Evolutionary conservation across 2,113 vertebrate species (phyloP).

Genomic region (Sprattus sprattus): DNA sequence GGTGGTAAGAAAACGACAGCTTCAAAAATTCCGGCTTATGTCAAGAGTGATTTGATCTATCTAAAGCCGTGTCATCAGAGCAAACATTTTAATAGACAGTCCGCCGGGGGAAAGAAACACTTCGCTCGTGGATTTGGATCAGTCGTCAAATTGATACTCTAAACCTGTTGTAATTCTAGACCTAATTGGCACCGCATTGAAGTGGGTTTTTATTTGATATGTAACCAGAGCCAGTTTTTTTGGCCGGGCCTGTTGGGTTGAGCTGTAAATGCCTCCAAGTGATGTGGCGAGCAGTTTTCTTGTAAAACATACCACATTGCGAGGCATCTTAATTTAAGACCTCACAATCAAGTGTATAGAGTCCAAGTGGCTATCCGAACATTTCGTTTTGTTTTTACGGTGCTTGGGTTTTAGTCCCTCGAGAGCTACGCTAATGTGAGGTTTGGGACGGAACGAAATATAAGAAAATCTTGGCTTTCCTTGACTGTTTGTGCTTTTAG

Average conservation of each 20-base stretch:
- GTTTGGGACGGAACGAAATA: background rate
- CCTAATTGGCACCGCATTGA: background rate
- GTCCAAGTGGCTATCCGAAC: background rate
- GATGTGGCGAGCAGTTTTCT: background rate
- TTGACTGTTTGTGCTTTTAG: background rate
- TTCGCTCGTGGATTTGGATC: background rate
- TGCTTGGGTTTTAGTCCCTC: background rate
- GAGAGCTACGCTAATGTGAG: background rate
- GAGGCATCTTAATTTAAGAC: background rate
- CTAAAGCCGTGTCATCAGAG: slow-evolving; percentile 1
- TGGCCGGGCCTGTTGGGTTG: background rate
- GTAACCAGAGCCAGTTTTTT: background rate
- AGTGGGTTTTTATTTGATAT: background rate
- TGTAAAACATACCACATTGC: background rate
- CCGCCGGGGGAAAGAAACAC: background rate
- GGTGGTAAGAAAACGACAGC: background rate
- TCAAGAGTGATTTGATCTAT: background rate
- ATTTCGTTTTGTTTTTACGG: background rate
- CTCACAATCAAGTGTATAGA: background rate
- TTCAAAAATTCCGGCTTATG: background rate
- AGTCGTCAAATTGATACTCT: background rate
- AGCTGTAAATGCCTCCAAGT: background rate
- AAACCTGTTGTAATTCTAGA: slow-evolving; percentile 7
- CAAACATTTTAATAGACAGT: background rate
- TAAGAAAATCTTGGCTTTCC: no score